Percentiles rank a stretch among this genome's conserved stretches.
Conservation (phyloP, 1,140 invertebrate species). For the Brachionus rubens region DNA sequence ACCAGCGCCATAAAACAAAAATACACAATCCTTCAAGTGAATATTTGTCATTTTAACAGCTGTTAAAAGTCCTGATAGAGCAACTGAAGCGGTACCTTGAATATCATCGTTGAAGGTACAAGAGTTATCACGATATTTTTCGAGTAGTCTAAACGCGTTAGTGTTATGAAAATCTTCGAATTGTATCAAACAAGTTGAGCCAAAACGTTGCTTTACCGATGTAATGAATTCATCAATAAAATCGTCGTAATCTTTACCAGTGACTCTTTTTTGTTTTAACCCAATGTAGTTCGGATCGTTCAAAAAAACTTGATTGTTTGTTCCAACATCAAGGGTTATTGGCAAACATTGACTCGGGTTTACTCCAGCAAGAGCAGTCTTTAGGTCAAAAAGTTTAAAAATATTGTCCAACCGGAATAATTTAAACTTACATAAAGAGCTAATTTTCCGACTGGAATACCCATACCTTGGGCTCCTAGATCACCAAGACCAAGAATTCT, state of each 20-base stretch:
- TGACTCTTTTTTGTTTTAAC: slow-evolving; percentile 29
- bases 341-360: slow-evolving; percentile 51
- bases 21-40: slow-evolving; percentile 74
- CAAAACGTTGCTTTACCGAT: slow-evolving; percentile 50
- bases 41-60: slow-evolving; percentile 74
- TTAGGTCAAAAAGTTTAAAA: background rate
- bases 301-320: slow-evolving; percentile 30
- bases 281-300: slow-evolving; percentile 47
- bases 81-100: slow-evolving; percentile 85
- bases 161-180: slow-evolving; percentile 94
- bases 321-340: slow-evolving; percentile 4
- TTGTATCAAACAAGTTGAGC: slow-evolving; percentile 65
- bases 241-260: slow-evolving; percentile 48
- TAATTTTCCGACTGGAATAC: slow-evolving; percentile 89
- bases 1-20: slow-evolving; percentile 86
- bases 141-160: slow-evolving; percentile 76
- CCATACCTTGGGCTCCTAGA: slow-evolving; percentile 89
- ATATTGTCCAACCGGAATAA: slow-evolving; percentile 69
- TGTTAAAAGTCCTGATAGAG: slow-evolving; percentile 81
- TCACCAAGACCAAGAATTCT: slow-evolving; percentile 88
- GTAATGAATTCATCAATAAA: slow-evolving; percentile 49
- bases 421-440: slow-evolving; percentile 81
- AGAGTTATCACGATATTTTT: slow-evolving; percentile 77
- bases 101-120: slow-evolving; percentile 97
- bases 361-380: slow-evolving; percentile 55